Evolutionary conservation across 2,113 vertebrate genomes (phyloP).

Genomic region (Muscicapa adusta): DNA sequence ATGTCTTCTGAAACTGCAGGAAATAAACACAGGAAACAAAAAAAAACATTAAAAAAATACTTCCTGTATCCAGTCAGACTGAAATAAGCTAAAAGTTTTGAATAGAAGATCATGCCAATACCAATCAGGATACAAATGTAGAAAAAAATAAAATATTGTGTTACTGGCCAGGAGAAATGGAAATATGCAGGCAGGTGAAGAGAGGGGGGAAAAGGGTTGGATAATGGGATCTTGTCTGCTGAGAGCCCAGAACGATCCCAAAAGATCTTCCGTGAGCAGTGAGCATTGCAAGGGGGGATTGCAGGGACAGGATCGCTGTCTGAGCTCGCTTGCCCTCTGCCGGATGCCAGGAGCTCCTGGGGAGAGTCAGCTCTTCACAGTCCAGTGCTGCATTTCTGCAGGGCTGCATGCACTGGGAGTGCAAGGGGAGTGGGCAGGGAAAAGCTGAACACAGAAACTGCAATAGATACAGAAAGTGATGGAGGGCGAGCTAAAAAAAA

Average conservation of each 20-base stretch:
- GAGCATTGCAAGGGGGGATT: background rate
- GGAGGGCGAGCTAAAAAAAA: rapidly evolving
- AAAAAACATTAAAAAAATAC: background rate
- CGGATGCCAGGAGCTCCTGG: background rate
- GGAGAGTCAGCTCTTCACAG: background rate
- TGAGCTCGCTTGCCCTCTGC: slow-evolving; percentile 32
- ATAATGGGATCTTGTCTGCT: background rate
- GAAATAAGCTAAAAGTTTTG: background rate
- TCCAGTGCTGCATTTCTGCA: background rate
- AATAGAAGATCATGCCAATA: background rate
- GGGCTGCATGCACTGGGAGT: background rate
- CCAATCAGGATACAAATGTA: background rate
- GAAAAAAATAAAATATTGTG: background rate
- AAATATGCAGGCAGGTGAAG: background rate
- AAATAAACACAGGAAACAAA: background rate
- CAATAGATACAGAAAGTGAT: background rate
- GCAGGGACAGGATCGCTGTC: background rate
- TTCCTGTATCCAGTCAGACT: background rate
- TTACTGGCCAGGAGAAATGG: background rate
- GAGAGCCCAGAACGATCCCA: background rate
- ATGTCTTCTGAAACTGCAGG: background rate
- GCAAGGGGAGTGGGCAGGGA: background rate
- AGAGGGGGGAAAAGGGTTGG: background rate
- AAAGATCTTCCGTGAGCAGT: background rate
- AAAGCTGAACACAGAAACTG: background rate